Conservation (phyloP, 2,797 vertebrate species). For the Huso huso region DNA sequence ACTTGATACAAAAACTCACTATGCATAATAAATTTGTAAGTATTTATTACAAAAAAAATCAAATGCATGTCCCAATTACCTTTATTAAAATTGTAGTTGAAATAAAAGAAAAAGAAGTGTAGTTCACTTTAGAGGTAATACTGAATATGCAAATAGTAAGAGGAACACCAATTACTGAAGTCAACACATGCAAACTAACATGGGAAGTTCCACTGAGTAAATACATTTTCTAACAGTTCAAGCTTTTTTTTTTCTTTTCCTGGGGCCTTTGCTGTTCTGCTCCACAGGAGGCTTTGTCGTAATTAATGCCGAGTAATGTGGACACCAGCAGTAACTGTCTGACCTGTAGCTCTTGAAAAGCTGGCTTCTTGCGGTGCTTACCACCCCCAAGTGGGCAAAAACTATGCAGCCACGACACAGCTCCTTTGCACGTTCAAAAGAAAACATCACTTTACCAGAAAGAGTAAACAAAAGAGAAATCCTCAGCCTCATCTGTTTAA, state of each 20-base stretch:
- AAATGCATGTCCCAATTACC: too few relatives aligned
- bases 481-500: slow-evolving; percentile 39
- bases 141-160: slow-evolving; percentile 7
- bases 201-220: slow-evolving; percentile 21
- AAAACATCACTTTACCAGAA: slow-evolving; percentile 44
- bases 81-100: not conserved
- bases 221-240: slow-evolving; percentile 18
- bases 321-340: slow-evolving; percentile 55
- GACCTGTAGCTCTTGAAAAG: slow-evolving; percentile 50
- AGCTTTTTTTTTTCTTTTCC: not conserved
- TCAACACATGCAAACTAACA: slow-evolving; percentile 9
- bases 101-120: slow-evolving; percentile 8
- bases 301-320: slow-evolving; percentile 67
- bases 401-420: slow-evolving; percentile 72
- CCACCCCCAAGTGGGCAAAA: slow-evolving; percentile 96
- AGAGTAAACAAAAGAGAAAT: slow-evolving; percentile 56
- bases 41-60: too few relatives aligned
- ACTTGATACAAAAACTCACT: too few relatives aligned
- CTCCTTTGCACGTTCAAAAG: slow-evolving; percentile 41
- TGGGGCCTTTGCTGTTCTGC: slow-evolving; percentile 54
- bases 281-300: slow-evolving; percentile 65
- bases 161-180: slow-evolving; percentile 7
- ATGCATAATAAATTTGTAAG: too few relatives aligned
- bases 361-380: slow-evolving; percentile 76
- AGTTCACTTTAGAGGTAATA: slow-evolving; percentile 6